phyloP scores from a whole-genome alignment of 2,888 invertebrate genomes.

The Dioctria rufipes region DNA sequence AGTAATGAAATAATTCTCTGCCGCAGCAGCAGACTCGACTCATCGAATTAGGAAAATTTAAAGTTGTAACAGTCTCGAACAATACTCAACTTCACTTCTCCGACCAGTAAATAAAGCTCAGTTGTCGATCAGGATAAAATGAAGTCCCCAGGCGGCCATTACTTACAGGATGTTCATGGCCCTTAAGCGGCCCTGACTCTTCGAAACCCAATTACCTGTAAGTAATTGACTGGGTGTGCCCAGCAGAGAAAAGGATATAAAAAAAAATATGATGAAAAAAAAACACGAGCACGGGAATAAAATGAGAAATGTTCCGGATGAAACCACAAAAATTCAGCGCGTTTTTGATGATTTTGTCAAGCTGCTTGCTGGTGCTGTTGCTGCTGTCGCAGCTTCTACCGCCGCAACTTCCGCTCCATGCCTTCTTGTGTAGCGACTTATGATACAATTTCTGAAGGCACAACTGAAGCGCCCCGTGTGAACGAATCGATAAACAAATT shows the following conservation, averaged over 20 bases:
- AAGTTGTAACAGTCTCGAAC: neutral
- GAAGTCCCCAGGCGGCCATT: constrained; percentile 53
- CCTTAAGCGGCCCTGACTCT: constrained; percentile 46
- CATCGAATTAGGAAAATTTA: constrained; percentile 38
- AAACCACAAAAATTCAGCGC: constrained; percentile 29
- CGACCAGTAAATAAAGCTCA: constrained; percentile 44
- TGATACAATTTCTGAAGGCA: neutral
- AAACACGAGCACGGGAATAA: neutral
- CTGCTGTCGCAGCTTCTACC: too few species aligned
- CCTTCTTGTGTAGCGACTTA: neutral
- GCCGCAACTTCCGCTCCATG: neutral
- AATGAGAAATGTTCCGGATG: constrained; percentile 3
- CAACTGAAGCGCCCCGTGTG: neutral
- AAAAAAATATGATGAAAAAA: constrained; percentile 9
- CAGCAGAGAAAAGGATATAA: constrained; percentile 5
- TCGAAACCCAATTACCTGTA: constrained; percentile 53
- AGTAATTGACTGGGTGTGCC: constrained; percentile 54
- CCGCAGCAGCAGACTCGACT: neutral
- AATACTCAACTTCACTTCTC: neutral
- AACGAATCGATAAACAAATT: constrained; percentile 50
- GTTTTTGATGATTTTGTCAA: neutral
- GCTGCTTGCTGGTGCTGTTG: neutral
- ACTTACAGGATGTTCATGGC: constrained; percentile 48
- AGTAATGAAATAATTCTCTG: constrained; percentile 7
- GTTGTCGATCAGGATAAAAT: constrained; percentile 48